phyloP scores from a whole-genome alignment of 2,797 vertebrate species.

The Nothura maculosa region DNA sequence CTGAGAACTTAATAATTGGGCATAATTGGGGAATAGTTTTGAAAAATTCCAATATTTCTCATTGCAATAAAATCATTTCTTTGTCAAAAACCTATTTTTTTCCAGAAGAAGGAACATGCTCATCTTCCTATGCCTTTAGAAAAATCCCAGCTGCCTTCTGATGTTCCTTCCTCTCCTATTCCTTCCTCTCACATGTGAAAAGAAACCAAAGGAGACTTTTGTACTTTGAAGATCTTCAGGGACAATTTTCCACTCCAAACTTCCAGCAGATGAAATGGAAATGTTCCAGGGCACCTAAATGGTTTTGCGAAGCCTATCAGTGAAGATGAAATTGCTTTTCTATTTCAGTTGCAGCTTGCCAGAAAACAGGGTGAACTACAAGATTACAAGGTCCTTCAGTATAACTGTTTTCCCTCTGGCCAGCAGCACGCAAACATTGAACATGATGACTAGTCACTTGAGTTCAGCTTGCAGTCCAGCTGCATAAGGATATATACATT shows the following conservation, averaged over 20 bases:
- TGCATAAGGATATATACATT: neutral
- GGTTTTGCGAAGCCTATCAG: neutral
- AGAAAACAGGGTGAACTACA: neutral
- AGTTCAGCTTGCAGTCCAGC: neutral
- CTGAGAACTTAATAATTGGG: neutral
- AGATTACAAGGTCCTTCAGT: neutral
- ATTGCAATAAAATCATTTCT: neutral
- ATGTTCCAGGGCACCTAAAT: neutral
- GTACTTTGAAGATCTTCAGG: neutral
- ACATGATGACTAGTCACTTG: neutral
- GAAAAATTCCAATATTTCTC: neutral
- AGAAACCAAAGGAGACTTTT: fast-evolving
- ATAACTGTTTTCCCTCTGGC: neutral
- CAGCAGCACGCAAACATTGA: neutral
- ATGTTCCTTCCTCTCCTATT: neutral
- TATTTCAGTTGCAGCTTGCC: neutral
- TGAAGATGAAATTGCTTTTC: neutral
- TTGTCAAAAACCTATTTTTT: neutral
- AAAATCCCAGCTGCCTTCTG: neutral
- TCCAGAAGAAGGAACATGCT: neutral
- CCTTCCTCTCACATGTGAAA: neutral
- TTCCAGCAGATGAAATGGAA: neutral
- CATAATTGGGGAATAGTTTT: neutral
- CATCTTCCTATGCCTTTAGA: neutral
- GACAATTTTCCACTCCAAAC: neutral